Percentiles rank a stretch among this genome's conserved stretches.
phyloP scores from a whole-genome alignment of 2,888 invertebrate genomes.

The Cerastis leucographa region DNA sequence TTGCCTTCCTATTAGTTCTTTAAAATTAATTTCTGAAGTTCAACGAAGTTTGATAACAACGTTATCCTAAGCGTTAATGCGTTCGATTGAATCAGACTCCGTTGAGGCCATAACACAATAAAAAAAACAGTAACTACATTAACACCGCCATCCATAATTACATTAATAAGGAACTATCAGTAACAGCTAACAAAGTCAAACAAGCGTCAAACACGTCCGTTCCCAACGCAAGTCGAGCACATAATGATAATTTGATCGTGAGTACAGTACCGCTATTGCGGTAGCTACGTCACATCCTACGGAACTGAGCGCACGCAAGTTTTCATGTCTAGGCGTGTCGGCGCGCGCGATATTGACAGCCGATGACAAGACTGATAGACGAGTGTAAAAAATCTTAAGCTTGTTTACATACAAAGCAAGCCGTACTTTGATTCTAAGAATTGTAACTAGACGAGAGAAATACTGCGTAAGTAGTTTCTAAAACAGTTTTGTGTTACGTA shows the following conservation, averaged over 20 bases:
- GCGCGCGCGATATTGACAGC: slow-evolving; percentile 66
- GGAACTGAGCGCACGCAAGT: slow-evolving; percentile 73
- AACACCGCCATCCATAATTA: neutral
- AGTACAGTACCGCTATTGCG: slow-evolving; percentile 71
- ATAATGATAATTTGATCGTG: slow-evolving; percentile 75
- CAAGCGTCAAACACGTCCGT: slow-evolving; percentile 64
- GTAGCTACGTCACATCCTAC: slow-evolving; percentile 77
- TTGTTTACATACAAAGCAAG: slow-evolving; percentile 66
- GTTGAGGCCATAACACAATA: neutral
- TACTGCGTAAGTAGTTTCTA: slow-evolving; percentile 21
- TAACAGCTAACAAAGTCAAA: slow-evolving; percentile 2
- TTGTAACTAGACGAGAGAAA: slow-evolving; percentile 11
- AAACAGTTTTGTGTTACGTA: slow-evolving; percentile 36
- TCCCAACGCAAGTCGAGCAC: slow-evolving; percentile 65
- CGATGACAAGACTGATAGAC: slow-evolving; percentile 64
- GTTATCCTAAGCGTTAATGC: neutral
- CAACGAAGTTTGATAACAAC: neutral
- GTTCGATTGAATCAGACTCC: neutral
- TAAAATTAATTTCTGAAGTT: neutral
- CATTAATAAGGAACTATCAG: neutral
- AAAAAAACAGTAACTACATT: too few relatives aligned
- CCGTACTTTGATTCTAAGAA: slow-evolving; percentile 42
- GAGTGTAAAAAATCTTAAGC: slow-evolving; percentile 53
- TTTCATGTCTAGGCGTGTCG: slow-evolving; percentile 59
- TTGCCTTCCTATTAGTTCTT: neutral